Evolutionary conservation across 2,888 invertebrate species (phyloP), one percentile per base, ranked within the genome.

Genomic region (Hoplodrina blanda): DNA sequence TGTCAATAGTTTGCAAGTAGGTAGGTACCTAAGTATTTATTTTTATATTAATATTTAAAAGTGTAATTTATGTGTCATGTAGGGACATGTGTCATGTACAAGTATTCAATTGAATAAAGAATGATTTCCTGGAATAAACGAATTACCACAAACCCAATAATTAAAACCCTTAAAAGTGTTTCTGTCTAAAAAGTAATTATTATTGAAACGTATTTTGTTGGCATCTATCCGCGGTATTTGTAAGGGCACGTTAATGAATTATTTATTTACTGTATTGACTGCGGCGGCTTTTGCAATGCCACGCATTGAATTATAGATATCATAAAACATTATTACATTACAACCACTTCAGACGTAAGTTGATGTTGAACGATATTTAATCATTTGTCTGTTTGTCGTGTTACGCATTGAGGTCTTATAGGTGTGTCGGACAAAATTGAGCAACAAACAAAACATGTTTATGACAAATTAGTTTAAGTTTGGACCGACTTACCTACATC

Each of bases 271-370:
- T 76, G 70, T 81, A 79, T 73, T 77, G 72, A 76, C 68, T 80
- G 76, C 76, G 82, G 82, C 78, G 66, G 84, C 85, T 84, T 81
- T 81, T 83, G 80, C 78, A 76, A 80, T 85, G 74, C 63, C 75
- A 76, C 76, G 68, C 69, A 74, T 81, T 82, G 69, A 82, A 82
- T 83, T 83, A 85, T 87, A 74, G 78, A 80, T 84, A 81, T 78
- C 72, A 78, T 85, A 81, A 81, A 82, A 81, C 75, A 84, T n/a
- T n/a, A n/a, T n/a, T n/a, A n/a, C n/a, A n/a, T 81, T 78, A 83
- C 73, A 59, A 64, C 54, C 78, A 76, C 62, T 84, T 76, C 69
- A 75, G 76, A 66, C 68, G 73, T 52, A 73, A 63, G 64, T 70
- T 65, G 71, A 73, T 78, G 76, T 77, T 69, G 62, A 74, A 62